A percentile compares a stretch with the other conserved stretches of the same genome.
Conservation (phyloP, 2,113 vertebrate genomes). For the Hydrochoerus hydrochaeris region DNA sequence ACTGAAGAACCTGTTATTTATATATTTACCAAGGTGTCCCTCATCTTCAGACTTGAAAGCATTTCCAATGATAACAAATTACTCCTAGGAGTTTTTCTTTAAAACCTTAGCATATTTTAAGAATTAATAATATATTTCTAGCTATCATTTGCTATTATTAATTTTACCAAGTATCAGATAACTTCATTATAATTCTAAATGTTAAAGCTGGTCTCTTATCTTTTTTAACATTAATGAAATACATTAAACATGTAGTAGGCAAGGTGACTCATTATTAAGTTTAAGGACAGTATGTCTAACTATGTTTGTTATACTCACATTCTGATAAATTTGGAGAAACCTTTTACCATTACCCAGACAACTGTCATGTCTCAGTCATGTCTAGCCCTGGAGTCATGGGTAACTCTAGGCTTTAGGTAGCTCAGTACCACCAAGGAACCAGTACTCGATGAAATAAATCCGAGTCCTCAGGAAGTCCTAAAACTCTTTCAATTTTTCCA, state of each 20-base stretch:
- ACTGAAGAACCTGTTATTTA: neutral
- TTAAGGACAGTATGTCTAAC: neutral
- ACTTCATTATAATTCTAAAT: neutral
- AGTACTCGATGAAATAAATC: neutral
- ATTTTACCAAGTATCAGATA: neutral
- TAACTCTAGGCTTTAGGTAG: neutral
- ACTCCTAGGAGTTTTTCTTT: neutral
- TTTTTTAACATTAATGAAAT: slow-evolving; percentile 24
- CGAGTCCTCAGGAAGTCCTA: neutral
- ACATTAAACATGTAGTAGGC: neutral
- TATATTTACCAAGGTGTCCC: neutral
- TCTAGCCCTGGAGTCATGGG: neutral
- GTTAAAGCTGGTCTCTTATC: neutral
- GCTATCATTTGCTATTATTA: neutral
- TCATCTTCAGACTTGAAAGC: slow-evolving; percentile 56
- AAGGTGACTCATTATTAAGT: neutral
- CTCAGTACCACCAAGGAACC: neutral
- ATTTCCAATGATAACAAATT: neutral
- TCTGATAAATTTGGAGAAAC: neutral
- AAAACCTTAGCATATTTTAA: neutral
- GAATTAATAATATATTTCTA: neutral
- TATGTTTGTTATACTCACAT: neutral
- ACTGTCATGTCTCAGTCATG: neutral
- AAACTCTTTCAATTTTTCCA: neutral
- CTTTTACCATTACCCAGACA: neutral